Conservation (phyloP, 2,888 invertebrate species). For the Conistra vaccinii region DNA sequence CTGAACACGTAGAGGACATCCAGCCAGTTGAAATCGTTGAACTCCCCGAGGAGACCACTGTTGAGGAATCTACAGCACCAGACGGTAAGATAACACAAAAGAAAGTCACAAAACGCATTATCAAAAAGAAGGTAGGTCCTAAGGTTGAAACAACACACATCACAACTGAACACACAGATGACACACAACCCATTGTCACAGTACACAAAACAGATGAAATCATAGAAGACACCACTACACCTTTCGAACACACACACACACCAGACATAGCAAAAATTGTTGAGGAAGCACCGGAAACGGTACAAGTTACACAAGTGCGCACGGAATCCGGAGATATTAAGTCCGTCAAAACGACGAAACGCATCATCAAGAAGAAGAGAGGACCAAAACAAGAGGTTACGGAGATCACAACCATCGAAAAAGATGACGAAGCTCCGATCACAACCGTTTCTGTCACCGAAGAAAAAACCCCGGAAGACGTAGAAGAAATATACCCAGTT, state of each 20-base stretch:
- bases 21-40: conserved; percentile 3
- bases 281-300: background rate
- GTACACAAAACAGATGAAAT: conserved; percentile 20
- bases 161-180: conserved; percentile 26
- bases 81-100: conserved; percentile 39
- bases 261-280: background rate
- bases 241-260: background rate
- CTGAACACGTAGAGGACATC: background rate
- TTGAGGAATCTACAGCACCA: conserved; percentile 4
- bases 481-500: background rate
- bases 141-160: conserved; percentile 43
- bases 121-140: conserved; percentile 53
- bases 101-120: conserved; percentile 13
- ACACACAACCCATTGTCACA: conserved; percentile 17
- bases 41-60: conserved; percentile 22
- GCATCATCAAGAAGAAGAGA: background rate
- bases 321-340: background rate
- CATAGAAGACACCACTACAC: background rate
- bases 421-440: background rate
- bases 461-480: background rate
- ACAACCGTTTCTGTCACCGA: background rate
- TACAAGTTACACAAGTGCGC: background rate
- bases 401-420: background rate
- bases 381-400: background rate
- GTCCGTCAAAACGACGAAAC: background rate